Base-by-base conservation (phyloP, 2,113 vertebrate genomes). In the Pristiophorus japonicus region DNA sequence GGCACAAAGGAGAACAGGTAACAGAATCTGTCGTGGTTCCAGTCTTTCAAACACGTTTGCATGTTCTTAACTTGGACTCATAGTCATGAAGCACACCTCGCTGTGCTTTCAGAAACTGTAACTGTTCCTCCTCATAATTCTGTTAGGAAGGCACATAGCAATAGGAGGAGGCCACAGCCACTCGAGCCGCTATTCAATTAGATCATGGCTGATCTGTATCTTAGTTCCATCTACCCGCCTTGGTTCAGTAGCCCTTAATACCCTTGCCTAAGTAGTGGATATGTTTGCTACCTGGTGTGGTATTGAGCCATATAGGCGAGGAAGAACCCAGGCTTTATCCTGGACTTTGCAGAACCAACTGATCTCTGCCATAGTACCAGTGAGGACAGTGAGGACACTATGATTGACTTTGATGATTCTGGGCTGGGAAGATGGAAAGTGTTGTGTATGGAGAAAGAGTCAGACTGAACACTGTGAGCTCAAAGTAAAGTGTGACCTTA, bases 1-100 rank as follows among this genome's bases (percentile, higher is more conserved):
- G 98, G 95, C 96, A 96, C 59, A 98, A 97, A 96, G 98, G 98
- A 95, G 97, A 98, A 81, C 98, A 98, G 97, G 98, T 98, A 96
- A 96, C 42, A 55, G 55, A 18, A 66, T 47, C 38, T 27, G 27
- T 34, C 45, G 10, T 14, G n/a, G 67, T 34, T 95, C 55, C 55
- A 81, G 12, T 81, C 16, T 81, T 20, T 51, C 51, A 78, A 78
- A 94, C 3, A 45, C 16, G 7, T 34, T 88, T 55, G 91, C 6
- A 70, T 70, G 66, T 73, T 94, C 12, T 67, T 73, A 34, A 67
- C 42, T 51, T 34, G 66, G 66, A 45, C 38, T 42, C 8, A 30
- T 20, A 42, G 55, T 62, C 87, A 62, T 91, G 87, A 30, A 91
- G 55, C 14, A n/a, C 87, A 42, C 14, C 34, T 92, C 14, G 42